Evolutionary conservation across 2,113 vertebrate species (phyloP).

Genomic region (Toxotes chatareus): DNA sequence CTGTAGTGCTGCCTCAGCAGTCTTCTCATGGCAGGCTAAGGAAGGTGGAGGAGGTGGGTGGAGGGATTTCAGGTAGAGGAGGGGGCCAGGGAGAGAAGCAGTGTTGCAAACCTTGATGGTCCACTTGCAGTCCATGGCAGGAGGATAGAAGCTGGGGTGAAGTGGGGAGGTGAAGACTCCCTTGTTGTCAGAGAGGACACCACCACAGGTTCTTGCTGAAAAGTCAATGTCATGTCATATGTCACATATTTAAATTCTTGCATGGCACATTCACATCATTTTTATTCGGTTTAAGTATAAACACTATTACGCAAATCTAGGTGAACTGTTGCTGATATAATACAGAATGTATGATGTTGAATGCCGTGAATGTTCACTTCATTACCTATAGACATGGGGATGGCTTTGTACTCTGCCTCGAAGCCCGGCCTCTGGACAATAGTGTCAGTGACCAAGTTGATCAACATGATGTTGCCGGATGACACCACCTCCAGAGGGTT

Average conservation of each 20-base stretch:
- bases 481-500: slow-evolving; percentile 82
- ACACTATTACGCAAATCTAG: not conserved
- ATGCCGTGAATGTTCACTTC: not conserved
- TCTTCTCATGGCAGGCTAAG: slow-evolving; percentile 68
- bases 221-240: not conserved
- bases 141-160: slow-evolving; percentile 85
- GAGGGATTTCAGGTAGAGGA: slow-evolving; percentile 41
- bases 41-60: slow-evolving; percentile 46
- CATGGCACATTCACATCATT: not conserved
- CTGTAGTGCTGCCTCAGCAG: slow-evolving; percentile 77
- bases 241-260: not conserved
- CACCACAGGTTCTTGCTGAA: slow-evolving; percentile 76
- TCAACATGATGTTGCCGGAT: slow-evolving; percentile 84
- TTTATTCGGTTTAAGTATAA: not conserved
- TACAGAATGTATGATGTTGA: not conserved
- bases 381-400: slow-evolving; percentile 65
- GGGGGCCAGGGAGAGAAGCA: slow-evolving; percentile 26
- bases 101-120: slow-evolving; percentile 81
- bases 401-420: slow-evolving; percentile 58
- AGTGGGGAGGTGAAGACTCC: slow-evolving; percentile 80
- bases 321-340: not conserved
- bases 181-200: slow-evolving; percentile 11
- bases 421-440: slow-evolving; percentile 77
- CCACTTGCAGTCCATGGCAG: slow-evolving; percentile 82
- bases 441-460: slow-evolving; percentile 80